A percentile compares a stretch with the other conserved stretches of the same genome.
These are phyloP conservation scores for Cantharis nigra DNA, from an alignment of 2,888 invertebrate genomes.

Conservation along the genomic window DNA sequence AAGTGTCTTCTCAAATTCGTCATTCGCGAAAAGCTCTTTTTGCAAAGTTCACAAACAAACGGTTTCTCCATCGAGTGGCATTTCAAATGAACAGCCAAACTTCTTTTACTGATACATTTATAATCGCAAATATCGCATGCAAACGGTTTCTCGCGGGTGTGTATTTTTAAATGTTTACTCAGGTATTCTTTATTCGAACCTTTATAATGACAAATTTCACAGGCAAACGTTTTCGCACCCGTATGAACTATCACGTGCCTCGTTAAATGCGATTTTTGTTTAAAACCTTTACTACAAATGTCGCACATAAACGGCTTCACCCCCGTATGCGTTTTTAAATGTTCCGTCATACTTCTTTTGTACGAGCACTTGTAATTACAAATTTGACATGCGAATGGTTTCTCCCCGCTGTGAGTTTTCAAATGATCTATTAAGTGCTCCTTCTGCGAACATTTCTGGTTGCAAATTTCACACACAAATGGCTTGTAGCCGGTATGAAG, in stretches of 20 bases:
- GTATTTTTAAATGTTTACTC: neutral
- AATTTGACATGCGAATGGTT: neutral
- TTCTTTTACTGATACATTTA: neutral
- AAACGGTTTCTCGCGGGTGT: neutral
- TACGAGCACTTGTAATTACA: neutral
- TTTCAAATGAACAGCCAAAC: neutral
- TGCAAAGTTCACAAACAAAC: neutral
- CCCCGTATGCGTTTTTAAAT: neutral
- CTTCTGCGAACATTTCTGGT: neutral
- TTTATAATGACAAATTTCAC: neutral
- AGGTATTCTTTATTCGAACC: neutral
- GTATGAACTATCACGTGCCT: neutral
- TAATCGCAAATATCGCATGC: neutral
- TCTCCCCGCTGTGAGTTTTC: neutral
- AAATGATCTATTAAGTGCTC: neutral
- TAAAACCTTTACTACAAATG: neutral
- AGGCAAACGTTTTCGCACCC: neutral
- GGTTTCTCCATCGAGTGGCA: neutral
- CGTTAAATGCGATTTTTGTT: neutral
- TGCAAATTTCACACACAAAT: too few relatives aligned
- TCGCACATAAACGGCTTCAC: neutral
- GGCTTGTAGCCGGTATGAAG: too few relatives aligned
- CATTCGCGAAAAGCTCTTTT: neutral
- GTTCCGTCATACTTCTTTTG: neutral
- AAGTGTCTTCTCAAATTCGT: neutral